These are phyloP conservation scores for Diprion similis DNA, from an alignment of 1,140 invertebrate species.

Conservation along the genomic window DNA sequence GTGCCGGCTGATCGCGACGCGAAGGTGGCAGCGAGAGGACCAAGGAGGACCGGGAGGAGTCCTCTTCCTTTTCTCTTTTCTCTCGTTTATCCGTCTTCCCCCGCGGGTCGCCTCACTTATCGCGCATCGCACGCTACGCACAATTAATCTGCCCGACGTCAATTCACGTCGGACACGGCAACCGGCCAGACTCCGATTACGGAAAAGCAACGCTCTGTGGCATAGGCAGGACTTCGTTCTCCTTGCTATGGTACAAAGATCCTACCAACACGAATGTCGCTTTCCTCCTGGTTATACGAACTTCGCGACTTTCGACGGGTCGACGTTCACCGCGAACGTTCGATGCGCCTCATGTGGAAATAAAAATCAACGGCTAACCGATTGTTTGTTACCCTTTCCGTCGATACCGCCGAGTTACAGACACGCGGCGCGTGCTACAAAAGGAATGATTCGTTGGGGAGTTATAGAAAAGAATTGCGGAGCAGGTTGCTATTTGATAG, in stretches of 20 bases:
- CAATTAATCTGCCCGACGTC: neutral
- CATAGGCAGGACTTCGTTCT: neutral
- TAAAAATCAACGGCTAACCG: neutral
- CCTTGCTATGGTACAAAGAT: neutral
- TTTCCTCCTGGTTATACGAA: neutral
- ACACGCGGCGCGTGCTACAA: neutral
- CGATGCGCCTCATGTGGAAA: neutral
- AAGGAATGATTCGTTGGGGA: too few relatives aligned
- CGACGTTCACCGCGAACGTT: neutral
- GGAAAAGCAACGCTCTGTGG: neutral
- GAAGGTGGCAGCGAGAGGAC: neutral
- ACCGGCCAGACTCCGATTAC: neutral
- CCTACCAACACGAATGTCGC: neutral
- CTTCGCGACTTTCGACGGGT: neutral
- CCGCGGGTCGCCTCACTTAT: slow-evolving; percentile 21
- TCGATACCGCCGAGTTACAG: neutral
- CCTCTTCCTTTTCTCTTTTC: slow-evolving; percentile 21
- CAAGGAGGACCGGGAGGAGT: neutral
- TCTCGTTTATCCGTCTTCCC: slow-evolving; percentile 24
- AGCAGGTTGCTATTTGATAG: too few relatives aligned
- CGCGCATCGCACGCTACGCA: slow-evolving; percentile 8
- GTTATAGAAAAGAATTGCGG: too few relatives aligned
- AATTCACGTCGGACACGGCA: neutral
- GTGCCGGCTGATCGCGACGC: neutral
- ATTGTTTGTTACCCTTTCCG: neutral